A percentile compares a stretch with the other conserved stretches of the same genome.
Conservation (phyloP, 2,113 vertebrate species). For the Cyrtonyx montezumae region DNA sequence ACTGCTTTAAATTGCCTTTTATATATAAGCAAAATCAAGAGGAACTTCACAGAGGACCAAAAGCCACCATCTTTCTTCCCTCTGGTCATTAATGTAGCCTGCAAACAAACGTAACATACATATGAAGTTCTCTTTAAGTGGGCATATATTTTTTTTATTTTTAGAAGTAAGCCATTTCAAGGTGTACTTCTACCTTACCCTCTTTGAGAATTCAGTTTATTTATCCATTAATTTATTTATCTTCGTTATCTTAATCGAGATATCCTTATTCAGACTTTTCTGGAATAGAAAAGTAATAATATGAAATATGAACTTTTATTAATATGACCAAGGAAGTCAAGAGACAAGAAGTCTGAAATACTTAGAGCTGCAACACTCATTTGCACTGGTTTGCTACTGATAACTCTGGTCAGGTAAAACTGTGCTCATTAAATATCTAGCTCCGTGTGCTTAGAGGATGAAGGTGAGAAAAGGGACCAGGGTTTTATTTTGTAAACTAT, state of each 20-base stretch:
- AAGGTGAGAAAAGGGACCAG: neutral
- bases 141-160: neutral
- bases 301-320: neutral
- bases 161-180: neutral
- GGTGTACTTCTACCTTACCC: neutral
- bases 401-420: neutral
- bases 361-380: neutral
- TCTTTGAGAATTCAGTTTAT: neutral
- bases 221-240: neutral
- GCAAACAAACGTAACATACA: neutral
- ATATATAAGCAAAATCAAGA: neutral
- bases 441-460: neutral
- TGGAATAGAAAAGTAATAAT: neutral
- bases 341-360: neutral
- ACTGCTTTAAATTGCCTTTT: neutral
- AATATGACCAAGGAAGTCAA: rapidly evolving
- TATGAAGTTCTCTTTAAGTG: neutral
- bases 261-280: neutral
- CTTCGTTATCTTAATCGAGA: neutral
- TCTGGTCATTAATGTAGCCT: neutral
- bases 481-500: neutral
- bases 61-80: neutral
- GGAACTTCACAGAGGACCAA: neutral
- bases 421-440: neutral
- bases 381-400: neutral